phyloP scores from a whole-genome alignment of 2,888 invertebrate genomes.

The Epirrita christyi region DNA sequence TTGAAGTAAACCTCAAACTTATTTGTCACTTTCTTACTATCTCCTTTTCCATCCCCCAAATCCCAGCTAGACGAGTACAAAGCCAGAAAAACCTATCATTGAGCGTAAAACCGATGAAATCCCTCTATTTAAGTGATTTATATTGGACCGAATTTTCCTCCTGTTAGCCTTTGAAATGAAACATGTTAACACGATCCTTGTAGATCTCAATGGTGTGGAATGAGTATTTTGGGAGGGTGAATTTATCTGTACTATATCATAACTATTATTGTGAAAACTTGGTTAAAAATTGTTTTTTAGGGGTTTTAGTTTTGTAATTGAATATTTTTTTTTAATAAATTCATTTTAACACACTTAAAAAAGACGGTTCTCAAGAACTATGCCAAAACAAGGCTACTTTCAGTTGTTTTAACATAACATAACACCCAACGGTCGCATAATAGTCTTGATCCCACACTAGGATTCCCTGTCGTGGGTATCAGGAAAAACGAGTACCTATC shows the following conservation, averaged over 20 bases:
- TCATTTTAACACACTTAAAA: no score
- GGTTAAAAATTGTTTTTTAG: no score
- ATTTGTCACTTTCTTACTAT: conserved; percentile 5
- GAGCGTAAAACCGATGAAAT: conserved; percentile 36
- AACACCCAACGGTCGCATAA: no score
- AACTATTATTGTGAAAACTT: neutral
- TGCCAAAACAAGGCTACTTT: no score
- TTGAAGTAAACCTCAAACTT: neutral
- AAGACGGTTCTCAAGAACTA: no score
- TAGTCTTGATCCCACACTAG: no score
- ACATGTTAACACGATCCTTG: conserved; percentile 48
- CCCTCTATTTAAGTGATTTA: conserved; percentile 50
- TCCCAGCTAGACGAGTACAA: conserved; percentile 13
- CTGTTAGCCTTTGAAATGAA: conserved; percentile 49
- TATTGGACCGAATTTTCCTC: conserved; percentile 50
- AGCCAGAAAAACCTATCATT: conserved; percentile 29
- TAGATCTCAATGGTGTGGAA: conserved; percentile 58
- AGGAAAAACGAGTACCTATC: no score
- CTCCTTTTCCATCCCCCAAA: conserved; percentile 7
- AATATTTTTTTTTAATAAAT: no score
- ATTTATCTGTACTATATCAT: conserved; percentile 23
- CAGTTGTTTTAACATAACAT: no score
- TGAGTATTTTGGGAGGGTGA: conserved; percentile 27
- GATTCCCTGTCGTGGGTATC: no score
- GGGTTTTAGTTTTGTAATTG: no score